A percentile compares a stretch with the other conserved stretches of the same genome.
Evolutionary conservation across 2,888 invertebrate genomes (phyloP).

Genomic region (Heliconius sara): DNA sequence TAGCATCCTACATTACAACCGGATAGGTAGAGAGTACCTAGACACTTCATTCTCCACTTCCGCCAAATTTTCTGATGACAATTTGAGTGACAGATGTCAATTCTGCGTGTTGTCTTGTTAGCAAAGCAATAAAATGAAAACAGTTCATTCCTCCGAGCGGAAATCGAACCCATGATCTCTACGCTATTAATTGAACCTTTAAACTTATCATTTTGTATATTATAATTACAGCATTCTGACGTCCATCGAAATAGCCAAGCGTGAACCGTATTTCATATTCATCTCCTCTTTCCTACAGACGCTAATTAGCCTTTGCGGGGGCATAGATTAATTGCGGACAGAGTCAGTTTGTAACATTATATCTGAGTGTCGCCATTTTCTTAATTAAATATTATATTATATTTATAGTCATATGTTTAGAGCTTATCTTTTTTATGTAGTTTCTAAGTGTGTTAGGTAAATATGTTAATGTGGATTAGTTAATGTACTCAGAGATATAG

Average conservation of each 20-base stretch:
- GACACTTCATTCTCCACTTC: too few relatives aligned
- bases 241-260: conserved; percentile 54
- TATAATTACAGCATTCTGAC: conserved; percentile 48
- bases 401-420: conserved; percentile 58
- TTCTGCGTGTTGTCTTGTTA: too few relatives aligned
- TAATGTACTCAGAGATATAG: conserved; percentile 10
- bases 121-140: too few relatives aligned
- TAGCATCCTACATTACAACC: too few relatives aligned
- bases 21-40: too few relatives aligned
- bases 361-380: conserved; percentile 71
- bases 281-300: conserved; percentile 74
- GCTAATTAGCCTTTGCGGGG: conserved; percentile 76
- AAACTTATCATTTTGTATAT: not conserved
- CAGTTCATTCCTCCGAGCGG: not conserved
- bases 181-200: not conserved
- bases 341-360: conserved; percentile 70
- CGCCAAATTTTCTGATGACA: too few relatives aligned
- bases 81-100: too few relatives aligned
- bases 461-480: not conserved
- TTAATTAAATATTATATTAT: conserved; percentile 68
- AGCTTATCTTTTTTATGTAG: conserved; percentile 26
- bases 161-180: not conserved
- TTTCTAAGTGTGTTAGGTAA: not conserved
- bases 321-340: conserved; percentile 78
- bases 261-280: conserved; percentile 74